phyloP scores from a whole-genome alignment of 2,888 invertebrate species.

The Tuberolachnus salignus region DNA sequence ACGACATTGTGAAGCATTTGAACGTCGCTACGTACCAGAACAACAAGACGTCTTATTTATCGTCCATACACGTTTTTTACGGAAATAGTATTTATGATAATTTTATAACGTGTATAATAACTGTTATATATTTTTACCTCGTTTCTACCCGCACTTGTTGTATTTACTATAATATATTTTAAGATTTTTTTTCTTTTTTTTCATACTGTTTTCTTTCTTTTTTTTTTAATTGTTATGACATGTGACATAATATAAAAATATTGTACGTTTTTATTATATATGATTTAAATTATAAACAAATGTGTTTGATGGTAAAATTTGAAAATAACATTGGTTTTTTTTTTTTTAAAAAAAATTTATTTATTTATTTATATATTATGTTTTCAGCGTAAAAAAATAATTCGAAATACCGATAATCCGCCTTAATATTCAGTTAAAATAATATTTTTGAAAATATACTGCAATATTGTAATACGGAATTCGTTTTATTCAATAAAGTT shows the following conservation, averaged over 20 bases:
- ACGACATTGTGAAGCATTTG: background rate
- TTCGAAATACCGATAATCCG: too few species aligned
- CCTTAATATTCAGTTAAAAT: too few species aligned
- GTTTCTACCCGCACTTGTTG: constrained; percentile 30
- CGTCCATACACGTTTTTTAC: background rate
- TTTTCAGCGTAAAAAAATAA: too few species aligned
- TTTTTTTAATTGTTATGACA: constrained; percentile 27
- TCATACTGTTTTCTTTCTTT: constrained; percentile 5
- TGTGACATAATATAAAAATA: constrained; percentile 27
- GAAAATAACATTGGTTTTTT: background rate
- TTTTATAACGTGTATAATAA: background rate
- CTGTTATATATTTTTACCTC: constrained; percentile 1
- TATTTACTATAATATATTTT: constrained; percentile 29
- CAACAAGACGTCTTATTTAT: background rate
- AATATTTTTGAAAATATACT: too few species aligned
- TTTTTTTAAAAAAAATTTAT: too few species aligned
- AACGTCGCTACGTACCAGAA: background rate
- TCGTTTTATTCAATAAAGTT: too few species aligned
- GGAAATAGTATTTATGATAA: background rate
- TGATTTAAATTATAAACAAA: constrained; percentile 5
- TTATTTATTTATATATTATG: too few species aligned
- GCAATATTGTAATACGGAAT: too few species aligned
- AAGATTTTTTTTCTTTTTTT: constrained; percentile 25
- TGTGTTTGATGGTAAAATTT: background rate
- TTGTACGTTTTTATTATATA: constrained; percentile 27